Conservation (phyloP, 2,113 vertebrate genomes). For the Plotosus lineatus region DNA sequence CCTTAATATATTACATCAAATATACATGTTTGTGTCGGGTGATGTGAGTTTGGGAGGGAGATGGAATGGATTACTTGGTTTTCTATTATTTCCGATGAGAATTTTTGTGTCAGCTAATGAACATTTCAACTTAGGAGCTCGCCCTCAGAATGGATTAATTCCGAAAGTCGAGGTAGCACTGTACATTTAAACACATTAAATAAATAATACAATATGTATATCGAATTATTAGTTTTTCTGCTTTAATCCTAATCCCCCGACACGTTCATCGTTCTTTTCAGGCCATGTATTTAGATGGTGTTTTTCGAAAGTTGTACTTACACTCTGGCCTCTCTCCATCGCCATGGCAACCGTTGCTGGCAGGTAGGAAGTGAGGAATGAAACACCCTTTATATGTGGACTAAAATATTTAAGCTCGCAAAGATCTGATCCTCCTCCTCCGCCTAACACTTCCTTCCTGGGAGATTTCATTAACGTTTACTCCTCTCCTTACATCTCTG, state of each 20-base stretch:
- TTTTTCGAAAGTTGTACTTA: conserved; percentile 29
- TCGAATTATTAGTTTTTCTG: background rate
- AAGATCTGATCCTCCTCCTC: conserved; percentile 55
- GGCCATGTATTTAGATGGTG: conserved; percentile 39
- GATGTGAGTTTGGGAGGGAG: too few relatives aligned
- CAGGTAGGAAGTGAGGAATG: conserved; percentile 44
- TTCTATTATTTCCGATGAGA: too few relatives aligned
- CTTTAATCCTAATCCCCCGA: conserved; percentile 1
- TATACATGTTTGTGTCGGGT: too few relatives aligned
- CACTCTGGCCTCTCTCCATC: conserved; percentile 40
- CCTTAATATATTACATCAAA: too few relatives aligned
- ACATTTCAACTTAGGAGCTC: too few relatives aligned
- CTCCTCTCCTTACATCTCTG: conserved; percentile 12
- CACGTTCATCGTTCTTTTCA: conserved; percentile 5
- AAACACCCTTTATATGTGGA: conserved; percentile 57
- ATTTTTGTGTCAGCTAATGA: too few relatives aligned
- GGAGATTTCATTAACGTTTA: conserved; percentile 43
- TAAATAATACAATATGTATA: too few relatives aligned
- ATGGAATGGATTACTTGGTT: too few relatives aligned
- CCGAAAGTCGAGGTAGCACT: too few relatives aligned
- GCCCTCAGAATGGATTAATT: too few relatives aligned
- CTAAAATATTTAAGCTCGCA: conserved; percentile 64
- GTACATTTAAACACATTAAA: too few relatives aligned
- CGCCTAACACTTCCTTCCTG: conserved; percentile 41
- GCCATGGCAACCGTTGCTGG: conserved; percentile 61